phyloP scores from a whole-genome alignment of 2,888 invertebrate species.

The Pinctada fucata region DNA sequence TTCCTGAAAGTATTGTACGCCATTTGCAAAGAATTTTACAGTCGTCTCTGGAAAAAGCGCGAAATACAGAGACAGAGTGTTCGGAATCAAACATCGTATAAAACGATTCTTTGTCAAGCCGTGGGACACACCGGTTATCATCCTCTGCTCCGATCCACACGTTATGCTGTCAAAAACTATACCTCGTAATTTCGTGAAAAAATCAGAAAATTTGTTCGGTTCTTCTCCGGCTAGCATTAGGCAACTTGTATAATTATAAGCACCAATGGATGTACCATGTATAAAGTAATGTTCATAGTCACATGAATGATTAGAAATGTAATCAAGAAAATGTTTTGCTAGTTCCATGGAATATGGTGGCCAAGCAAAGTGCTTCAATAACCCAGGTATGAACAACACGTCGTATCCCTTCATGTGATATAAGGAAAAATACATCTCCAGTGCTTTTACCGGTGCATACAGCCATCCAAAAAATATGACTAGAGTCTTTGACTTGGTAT shows the following conservation, averaged over 20 bases:
- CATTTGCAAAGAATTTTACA: slow-evolving; percentile 57
- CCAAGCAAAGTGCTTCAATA: slow-evolving; percentile 60
- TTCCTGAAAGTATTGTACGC: slow-evolving; percentile 49
- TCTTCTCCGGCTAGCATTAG: slow-evolving; percentile 43
- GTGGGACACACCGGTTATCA: slow-evolving; percentile 56
- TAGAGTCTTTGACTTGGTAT: slow-evolving; percentile 17
- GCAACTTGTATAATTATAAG: slow-evolving; percentile 61
- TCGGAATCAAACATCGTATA: slow-evolving; percentile 46
- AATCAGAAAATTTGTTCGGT: slow-evolving; percentile 35
- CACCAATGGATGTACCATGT: slow-evolving; percentile 66
- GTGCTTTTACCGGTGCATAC: slow-evolving; percentile 47
- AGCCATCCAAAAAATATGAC: slow-evolving; percentile 66
- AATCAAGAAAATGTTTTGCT: slow-evolving; percentile 46
- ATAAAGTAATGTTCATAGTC: slow-evolving; percentile 49
- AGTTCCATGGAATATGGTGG: slow-evolving; percentile 55
- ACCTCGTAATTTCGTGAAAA: slow-evolving; percentile 47
- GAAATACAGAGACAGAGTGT: slow-evolving; percentile 53
- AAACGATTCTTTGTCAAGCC: slow-evolving; percentile 44
- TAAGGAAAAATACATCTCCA: slow-evolving; percentile 55
- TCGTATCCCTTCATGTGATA: slow-evolving; percentile 59
- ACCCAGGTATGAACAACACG: slow-evolving; percentile 58
- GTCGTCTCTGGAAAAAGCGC: slow-evolving; percentile 54
- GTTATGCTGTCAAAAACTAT: slow-evolving; percentile 67
- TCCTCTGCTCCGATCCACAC: slow-evolving; percentile 58
- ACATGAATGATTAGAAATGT: slow-evolving; percentile 32